phyloP scores from a whole-genome alignment of 2,888 invertebrate genomes.

The Epinotia ramella region DNA sequence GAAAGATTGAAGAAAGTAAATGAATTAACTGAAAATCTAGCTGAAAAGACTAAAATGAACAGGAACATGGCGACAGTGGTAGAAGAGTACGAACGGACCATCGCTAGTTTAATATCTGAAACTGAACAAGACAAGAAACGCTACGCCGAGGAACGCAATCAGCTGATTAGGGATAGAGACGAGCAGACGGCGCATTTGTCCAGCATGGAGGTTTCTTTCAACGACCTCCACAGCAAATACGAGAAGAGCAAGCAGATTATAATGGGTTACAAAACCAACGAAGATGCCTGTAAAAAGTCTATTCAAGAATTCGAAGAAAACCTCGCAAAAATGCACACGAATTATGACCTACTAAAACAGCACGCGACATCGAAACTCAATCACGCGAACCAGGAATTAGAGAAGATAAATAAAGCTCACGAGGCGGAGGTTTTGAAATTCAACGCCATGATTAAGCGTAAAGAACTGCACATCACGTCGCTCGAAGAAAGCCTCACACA shows the following conservation, averaged over 20 bases:
- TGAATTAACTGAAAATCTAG: conserved; percentile 69
- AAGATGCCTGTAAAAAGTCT: conserved; percentile 88
- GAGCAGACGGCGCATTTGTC: conserved; percentile 86
- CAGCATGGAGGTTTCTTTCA: conserved; percentile 87
- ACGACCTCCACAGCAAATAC: conserved; percentile 86
- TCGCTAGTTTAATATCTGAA: conserved; percentile 89
- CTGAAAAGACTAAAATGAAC: conserved; percentile 78
- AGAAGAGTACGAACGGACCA: conserved; percentile 92
- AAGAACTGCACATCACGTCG: conserved; percentile 93
- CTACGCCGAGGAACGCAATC: conserved; percentile 81
- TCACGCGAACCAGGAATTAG: conserved; percentile 91
- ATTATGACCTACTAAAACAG: conserved; percentile 93
- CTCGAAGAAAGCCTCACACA: conserved; percentile 93
- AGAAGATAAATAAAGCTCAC: conserved; percentile 89
- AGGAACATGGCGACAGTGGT: conserved; percentile 88
- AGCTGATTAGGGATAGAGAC: conserved; percentile 85
- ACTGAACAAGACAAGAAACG: conserved; percentile 88
- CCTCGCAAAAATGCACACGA: conserved; percentile 90
- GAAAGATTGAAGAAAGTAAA: conserved; percentile 71
- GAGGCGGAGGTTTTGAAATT: conserved; percentile 93
- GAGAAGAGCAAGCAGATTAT: conserved; percentile 88
- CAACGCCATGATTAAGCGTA: conserved; percentile 93
- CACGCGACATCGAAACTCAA: conserved; percentile 95
- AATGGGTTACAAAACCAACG: conserved; percentile 83
- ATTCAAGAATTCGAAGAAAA: conserved; percentile 89